phyloP scores from a whole-genome alignment of 2,888 invertebrate species.

The Meiosimyza platycephala region DNA sequence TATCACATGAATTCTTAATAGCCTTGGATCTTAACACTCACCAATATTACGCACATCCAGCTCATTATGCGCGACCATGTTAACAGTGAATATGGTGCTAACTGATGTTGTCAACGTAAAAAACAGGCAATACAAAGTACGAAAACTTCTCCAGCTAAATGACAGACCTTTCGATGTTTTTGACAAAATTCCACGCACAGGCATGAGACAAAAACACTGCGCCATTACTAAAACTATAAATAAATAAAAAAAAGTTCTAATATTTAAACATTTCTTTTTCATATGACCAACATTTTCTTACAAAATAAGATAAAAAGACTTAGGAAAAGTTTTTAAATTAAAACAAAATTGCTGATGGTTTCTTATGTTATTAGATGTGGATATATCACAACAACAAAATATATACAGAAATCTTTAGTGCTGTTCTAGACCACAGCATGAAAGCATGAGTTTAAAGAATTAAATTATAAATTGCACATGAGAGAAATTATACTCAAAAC shows the following conservation, averaged over 20 bases:
- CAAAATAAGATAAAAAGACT: too few relatives aligned
- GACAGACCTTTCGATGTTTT: slow-evolving; percentile 57
- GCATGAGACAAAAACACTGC: slow-evolving; percentile 62
- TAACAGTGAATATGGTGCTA: slow-evolving; percentile 51
- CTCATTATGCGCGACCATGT: slow-evolving; percentile 47
- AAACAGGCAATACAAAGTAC: slow-evolving; percentile 56
- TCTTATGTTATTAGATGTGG: too few relatives aligned
- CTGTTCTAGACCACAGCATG: too few relatives aligned
- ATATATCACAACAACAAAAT: too few relatives aligned
- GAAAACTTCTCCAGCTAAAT: slow-evolving; percentile 59
- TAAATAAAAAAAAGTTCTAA: neutral
- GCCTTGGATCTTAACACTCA: slow-evolving; percentile 39
- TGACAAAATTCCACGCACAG: slow-evolving; percentile 57
- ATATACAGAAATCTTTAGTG: too few relatives aligned
- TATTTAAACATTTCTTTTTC: neutral
- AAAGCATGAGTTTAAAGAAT: too few relatives aligned
- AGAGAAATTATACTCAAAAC: too few relatives aligned
- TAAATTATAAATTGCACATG: too few relatives aligned
- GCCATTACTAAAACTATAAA: slow-evolving; percentile 57
- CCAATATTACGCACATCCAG: slow-evolving; percentile 61
- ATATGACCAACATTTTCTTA: too few relatives aligned
- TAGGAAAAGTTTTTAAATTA: too few relatives aligned
- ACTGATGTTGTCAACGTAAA: slow-evolving; percentile 51
- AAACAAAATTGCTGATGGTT: too few relatives aligned
- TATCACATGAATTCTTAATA: neutral